Percentiles rank a stretch among this genome's conserved stretches.
Conservation (phyloP, 2,113 vertebrate species). For the Machaerirhynchus nigripectus region DNA sequence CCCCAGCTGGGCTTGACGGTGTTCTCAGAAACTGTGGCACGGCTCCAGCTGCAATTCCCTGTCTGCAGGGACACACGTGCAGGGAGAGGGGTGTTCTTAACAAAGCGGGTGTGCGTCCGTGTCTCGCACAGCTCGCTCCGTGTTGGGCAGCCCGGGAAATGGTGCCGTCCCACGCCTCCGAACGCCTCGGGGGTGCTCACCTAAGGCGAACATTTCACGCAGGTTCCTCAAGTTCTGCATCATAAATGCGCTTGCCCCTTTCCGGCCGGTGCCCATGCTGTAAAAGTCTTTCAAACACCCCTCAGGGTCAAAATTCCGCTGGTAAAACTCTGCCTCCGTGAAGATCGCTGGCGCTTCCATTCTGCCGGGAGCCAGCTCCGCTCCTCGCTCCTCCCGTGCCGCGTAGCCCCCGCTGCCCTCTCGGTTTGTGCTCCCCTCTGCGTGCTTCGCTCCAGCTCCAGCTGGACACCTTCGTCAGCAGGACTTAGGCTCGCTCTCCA, state of each 20-base stretch:
- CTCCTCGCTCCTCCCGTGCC: accelerated
- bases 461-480: accelerated
- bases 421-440: accelerated
- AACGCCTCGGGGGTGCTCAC: not conserved
- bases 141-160: not conserved
- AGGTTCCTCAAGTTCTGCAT: not conserved
- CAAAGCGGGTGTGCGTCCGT: accelerated
- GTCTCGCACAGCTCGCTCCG: accelerated
- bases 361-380: accelerated
- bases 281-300: slow-evolving; percentile 6
- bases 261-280: not conserved
- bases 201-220: slow-evolving; percentile 1
- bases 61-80: accelerated
- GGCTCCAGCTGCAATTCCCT: not conserved
- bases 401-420: accelerated
- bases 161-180: not conserved
- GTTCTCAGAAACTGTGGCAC: not conserved
- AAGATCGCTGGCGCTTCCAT: not conserved
- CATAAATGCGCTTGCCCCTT: not conserved
- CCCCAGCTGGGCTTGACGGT: accelerated
- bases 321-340: not conserved
- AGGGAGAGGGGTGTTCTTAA: not conserved
- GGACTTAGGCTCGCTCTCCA: accelerated
- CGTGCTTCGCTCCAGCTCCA: accelerated
- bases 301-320: not conserved